Base-by-base conservation (phyloP, 1,140 invertebrate species). In the Habropoda laboriosa region DNA sequence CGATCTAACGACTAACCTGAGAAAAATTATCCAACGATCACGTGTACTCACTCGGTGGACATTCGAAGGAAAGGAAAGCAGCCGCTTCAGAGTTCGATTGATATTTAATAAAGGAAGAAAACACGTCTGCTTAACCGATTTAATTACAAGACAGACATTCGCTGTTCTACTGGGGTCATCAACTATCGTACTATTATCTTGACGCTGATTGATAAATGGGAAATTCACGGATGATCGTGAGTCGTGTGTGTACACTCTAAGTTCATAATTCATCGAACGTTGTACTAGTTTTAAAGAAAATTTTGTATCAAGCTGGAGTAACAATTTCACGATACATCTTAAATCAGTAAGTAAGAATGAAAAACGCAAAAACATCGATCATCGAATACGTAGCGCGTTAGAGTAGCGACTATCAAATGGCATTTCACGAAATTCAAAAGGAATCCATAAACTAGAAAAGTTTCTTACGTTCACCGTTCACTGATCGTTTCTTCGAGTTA, bases 141-240 rank as follows among this genome's bases (percentile, higher is more conserved):
- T 47, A 45, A 24, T 77, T 70, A 68, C 24, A 10, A 32, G 61
- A 18, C 66, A 53, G 18, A 3, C 30, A 38, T 12, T 18, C 21
- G 38, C 5, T 40, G 66, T 12, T 38, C 49, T 49, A 24, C 16
- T n/a, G n/a, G n/a, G 74, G 64, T 70, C 66, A 77, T 58, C 53
- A 13, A 58, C 12, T 40, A 49, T 77, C 74, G 27, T n/a, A 38
- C n/a, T 42, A 21, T 55, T 57, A 74, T 74, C 57, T 45, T 16
- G 16, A 27, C 13, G 30, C 10, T 64, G 35, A 74, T 51, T 74
- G 42, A 63, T 47, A 73, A 47, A 35, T 27, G 6, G 16, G 35
- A 55, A 70, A 70, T 70, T 21, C 38, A 45, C 27, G 6, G 16
- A 16, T 8, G 13, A 5, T 38, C 18, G 16, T 38, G 13, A n/a